A percentile compares a stretch with the other conserved stretches of the same genome.
phyloP scores from a whole-genome alignment of 1,140 invertebrate species.

The Contarinia nasturtii region DNA sequence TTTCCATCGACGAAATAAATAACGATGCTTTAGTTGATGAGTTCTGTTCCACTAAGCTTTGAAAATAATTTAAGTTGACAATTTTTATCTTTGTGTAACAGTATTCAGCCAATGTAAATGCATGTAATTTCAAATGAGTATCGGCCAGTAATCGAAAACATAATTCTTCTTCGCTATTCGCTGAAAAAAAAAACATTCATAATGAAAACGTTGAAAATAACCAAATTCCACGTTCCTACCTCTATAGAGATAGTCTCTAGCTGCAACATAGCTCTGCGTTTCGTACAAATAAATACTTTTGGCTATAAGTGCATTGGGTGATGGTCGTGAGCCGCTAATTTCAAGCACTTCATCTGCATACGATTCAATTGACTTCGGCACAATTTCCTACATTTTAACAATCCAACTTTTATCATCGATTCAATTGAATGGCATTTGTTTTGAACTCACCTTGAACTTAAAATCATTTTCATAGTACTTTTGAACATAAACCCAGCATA shows the following conservation, averaged over 20 bases:
- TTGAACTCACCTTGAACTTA: background rate
- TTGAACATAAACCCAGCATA: constrained; percentile 37
- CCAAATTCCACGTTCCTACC: no score
- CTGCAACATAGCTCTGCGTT: no score
- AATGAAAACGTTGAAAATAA: no score
- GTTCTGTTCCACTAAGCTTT: background rate
- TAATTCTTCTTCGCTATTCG: background rate
- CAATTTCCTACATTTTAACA: background rate
- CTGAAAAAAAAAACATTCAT: no score
- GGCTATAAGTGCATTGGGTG: no score
- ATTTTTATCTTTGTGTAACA: constrained; percentile 10
- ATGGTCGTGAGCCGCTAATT: constrained; percentile 6
- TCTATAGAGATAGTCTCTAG: no score
- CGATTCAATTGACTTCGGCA: constrained; percentile 19
- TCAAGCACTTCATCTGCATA: constrained; percentile 27
- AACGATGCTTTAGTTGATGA: no score
- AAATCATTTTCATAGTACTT: constrained; percentile 11
- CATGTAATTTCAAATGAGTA: constrained; percentile 17
- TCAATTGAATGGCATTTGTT: background rate
- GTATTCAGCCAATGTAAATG: constrained; percentile 16
- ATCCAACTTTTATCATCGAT: background rate
- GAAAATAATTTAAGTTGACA: constrained; percentile 13
- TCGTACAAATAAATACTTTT: no score
- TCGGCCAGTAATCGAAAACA: constrained; percentile 13
- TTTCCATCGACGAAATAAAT: no score